These are phyloP conservation scores for Drosophila borealis DNA, from an alignment of 2,888 invertebrate genomes.

Conservation along the genomic window DNA sequence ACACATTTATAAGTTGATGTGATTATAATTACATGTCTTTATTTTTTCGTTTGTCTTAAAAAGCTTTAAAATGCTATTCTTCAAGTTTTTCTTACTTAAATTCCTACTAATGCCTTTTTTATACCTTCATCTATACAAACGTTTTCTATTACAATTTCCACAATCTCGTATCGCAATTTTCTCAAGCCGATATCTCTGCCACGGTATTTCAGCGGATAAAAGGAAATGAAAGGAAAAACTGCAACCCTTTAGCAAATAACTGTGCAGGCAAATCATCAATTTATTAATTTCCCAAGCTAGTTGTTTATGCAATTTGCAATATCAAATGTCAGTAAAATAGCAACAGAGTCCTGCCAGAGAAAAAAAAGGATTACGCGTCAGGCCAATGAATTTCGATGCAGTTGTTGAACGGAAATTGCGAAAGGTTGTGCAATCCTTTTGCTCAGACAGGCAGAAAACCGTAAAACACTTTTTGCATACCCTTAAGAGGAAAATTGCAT, in stretches of 20 bases:
- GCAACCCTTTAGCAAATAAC: slow-evolving; percentile 54
- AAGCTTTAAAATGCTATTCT: too few relatives aligned
- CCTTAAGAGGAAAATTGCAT: slow-evolving; percentile 33
- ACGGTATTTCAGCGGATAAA: slow-evolving; percentile 15
- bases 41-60: too few relatives aligned
- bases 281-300: slow-evolving; percentile 73
- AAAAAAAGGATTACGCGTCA: slow-evolving; percentile 60
- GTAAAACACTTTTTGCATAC: slow-evolving; percentile 62
- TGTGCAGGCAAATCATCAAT: slow-evolving; percentile 46
- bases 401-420: slow-evolving; percentile 28
- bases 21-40: too few relatives aligned
- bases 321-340: slow-evolving; percentile 68
- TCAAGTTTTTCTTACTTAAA: too few relatives aligned
- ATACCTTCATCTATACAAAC: neutral
- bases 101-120: too few relatives aligned
- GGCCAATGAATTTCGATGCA: slow-evolving; percentile 58
- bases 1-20: too few relatives aligned
- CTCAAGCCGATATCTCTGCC: slow-evolving; percentile 28
- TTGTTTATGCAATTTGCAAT: slow-evolving; percentile 74
- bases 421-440: slow-evolving; percentile 47
- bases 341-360: slow-evolving; percentile 33
- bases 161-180: slow-evolving; percentile 24
- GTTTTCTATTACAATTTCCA: slow-evolving; percentile 23
- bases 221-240: slow-evolving; percentile 17
- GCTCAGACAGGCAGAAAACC: slow-evolving; percentile 70